Percentiles rank a stretch among this genome's conserved stretches.
Evolutionary conservation across 2,113 vertebrate genomes (phyloP).

Genomic region (Formicarius rufipectus): DNA sequence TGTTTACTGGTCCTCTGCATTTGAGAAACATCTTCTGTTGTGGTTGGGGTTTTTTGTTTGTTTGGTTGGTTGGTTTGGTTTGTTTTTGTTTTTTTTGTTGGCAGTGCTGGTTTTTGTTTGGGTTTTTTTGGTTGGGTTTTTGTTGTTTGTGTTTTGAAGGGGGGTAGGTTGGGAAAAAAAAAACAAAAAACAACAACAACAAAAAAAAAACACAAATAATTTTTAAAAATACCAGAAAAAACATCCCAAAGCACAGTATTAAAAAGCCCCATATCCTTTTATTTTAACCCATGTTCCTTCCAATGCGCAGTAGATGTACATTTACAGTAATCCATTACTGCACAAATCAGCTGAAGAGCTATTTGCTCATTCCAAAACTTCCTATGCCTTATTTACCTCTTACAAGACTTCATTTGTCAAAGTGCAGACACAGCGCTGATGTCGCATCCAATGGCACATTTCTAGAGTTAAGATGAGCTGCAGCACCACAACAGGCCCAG

Average conservation of each 20-base stretch:
- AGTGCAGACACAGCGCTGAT: slow-evolving; percentile 62
- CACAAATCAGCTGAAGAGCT: slow-evolving; percentile 60
- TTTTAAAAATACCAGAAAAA: no score
- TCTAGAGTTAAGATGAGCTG: slow-evolving; percentile 41
- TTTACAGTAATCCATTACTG: slow-evolving; percentile 61
- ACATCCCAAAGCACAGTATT: not conserved
- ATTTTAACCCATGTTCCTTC: slow-evolving; percentile 20
- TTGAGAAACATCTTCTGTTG: slow-evolving; percentile 12
- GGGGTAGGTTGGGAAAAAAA: not conserved
- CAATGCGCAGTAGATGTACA: slow-evolving; percentile 35
- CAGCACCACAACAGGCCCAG: slow-evolving; percentile 25
- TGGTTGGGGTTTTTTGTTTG: no score
- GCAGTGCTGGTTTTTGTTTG: not conserved
- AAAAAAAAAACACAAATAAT: no score
- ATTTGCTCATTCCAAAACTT: slow-evolving; percentile 53
- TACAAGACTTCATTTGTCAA: slow-evolving; percentile 70
- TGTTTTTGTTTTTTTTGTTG: no score
- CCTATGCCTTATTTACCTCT: slow-evolving; percentile 64
- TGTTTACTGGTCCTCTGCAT: not conserved
- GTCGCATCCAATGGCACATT: slow-evolving; percentile 43
- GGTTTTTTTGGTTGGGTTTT: no score
- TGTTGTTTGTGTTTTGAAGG: no score
- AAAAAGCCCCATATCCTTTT: not conserved
- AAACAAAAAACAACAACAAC: no score
- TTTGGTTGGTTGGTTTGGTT: no score